Base-by-base conservation (phyloP, 2,888 invertebrate species). In the Serripes groenlandicus region DNA sequence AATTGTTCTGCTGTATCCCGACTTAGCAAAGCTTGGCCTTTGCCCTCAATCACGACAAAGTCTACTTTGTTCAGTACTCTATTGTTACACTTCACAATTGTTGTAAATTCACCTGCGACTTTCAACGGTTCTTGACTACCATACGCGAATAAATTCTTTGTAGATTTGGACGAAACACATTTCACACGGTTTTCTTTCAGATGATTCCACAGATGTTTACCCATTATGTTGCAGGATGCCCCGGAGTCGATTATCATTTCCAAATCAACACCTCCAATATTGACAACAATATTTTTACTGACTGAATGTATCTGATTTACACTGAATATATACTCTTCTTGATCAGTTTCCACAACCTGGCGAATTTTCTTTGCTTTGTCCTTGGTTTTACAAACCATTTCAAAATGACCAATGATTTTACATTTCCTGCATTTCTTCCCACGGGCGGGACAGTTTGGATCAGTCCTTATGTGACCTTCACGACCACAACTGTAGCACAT, bases 41-140 rank as follows among this genome's bases (percentile, higher is more conserved):
- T 70, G 11, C 75, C 78, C 2, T 81, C 66, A 15, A 81, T 9
- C 11, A 77, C 78, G 2, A 72, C 34, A 37, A 80, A 79, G 32
- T 76, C 56, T 0, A 56, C 54, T n/a, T n/a, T n/a, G 73, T 71
- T 28, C 0, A 32, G 1, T 3, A 54, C 11, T 4, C 18, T 75
- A 9, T 26, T 11, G 18, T 35, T 64, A 23, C 26, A 42, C 3
- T 1, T 26, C 2, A 73, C 75, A 15, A 42, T 34, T 32, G 72
- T 52, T 7, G 15, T 28, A 52, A 78, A 76, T 58, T 35, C 32
- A 15, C 74, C 75, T 7, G 69, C 73, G 18, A 76, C 26, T 42
- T 69, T 23, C 18, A 81, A 32, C n/a, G 78, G 77, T 35, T 21
- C 21, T 15, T 69, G 21, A 32, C 9, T 66, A 21, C 85, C 85